Percentiles rank a stretch among this genome's conserved stretches.
phyloP scores from a whole-genome alignment of 2,797 vertebrate species.

The Sebastes nivosus region DNA sequence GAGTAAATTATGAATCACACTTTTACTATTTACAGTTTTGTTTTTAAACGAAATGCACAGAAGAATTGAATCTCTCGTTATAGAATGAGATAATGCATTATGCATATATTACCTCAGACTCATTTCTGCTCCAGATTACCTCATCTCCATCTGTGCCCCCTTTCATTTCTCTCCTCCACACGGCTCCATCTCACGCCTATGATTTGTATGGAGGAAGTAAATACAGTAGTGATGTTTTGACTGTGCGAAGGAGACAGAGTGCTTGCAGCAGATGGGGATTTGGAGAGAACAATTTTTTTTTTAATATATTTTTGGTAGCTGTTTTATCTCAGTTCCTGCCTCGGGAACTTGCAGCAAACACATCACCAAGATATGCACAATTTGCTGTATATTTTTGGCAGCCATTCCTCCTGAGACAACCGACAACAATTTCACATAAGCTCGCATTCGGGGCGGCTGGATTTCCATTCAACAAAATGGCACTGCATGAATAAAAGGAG shows the following conservation, averaged over 20 bases:
- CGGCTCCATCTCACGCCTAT: neutral
- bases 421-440: conserved; percentile 28
- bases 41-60: conserved; percentile 12
- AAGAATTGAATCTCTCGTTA: conserved; percentile 21
- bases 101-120: conserved; percentile 65
- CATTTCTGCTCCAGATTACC: conserved; percentile 61
- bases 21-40: conserved; percentile 5
- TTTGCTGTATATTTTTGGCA: conserved; percentile 18
- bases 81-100: conserved; percentile 58
- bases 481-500: conserved; percentile 15
- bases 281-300: neutral
- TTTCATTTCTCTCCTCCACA: conserved; percentile 30
- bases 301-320: neutral
- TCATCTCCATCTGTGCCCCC: conserved; percentile 65
- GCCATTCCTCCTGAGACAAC: conserved; percentile 12
- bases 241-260: neutral
- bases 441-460: neutral
- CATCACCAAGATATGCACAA: conserved; percentile 11
- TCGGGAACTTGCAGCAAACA: conserved; percentile 34
- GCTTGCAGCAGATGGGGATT: neutral
- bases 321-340: neutral
- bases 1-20: conserved; percentile 32
- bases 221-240: conserved; percentile 15
- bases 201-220: conserved; percentile 3
- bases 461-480: conserved; percentile 60